These are phyloP conservation scores for Oligia strigilis DNA, from an alignment of 2,888 invertebrate genomes.

Conservation along the genomic window DNA sequence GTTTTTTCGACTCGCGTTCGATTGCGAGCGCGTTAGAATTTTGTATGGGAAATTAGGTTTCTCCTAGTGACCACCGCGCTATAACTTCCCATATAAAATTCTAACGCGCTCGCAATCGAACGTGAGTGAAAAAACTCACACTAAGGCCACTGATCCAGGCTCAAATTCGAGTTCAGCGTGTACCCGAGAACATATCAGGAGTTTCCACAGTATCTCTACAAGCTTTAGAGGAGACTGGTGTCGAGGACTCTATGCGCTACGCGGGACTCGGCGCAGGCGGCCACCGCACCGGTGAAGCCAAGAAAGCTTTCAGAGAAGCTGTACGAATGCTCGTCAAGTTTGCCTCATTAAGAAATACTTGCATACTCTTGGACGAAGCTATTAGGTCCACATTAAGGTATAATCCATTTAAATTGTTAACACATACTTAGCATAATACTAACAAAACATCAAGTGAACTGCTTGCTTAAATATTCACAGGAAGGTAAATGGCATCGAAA, in stretches of 20 bases:
- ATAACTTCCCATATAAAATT: too few species aligned
- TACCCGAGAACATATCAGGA: conserved; percentile 85
- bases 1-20: too few species aligned
- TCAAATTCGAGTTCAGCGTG: conserved; percentile 83
- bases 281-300: conserved; percentile 85
- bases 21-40: too few species aligned
- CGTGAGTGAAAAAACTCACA: too few species aligned
- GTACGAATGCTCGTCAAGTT: conserved; percentile 86
- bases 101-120: too few species aligned
- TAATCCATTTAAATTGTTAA: not conserved
- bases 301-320: conserved; percentile 84
- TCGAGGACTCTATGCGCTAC: conserved; percentile 79
- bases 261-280: conserved; percentile 86
- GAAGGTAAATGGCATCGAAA: conserved; percentile 88
- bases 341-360: conserved; percentile 86
- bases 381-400: conserved; percentile 85
- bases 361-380: conserved; percentile 82
- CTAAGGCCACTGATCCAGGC: conserved; percentile 72
- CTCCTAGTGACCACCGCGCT: too few species aligned
- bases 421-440: not conserved
- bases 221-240: conserved; percentile 81
- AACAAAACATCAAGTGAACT: not conserved
- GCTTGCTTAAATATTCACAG: conserved; percentile 73
- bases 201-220: conserved; percentile 82
- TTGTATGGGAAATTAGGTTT: too few species aligned